Conservation (phyloP, 2,888 invertebrate genomes). For the Chaetogeoica ovagalla region DNA sequence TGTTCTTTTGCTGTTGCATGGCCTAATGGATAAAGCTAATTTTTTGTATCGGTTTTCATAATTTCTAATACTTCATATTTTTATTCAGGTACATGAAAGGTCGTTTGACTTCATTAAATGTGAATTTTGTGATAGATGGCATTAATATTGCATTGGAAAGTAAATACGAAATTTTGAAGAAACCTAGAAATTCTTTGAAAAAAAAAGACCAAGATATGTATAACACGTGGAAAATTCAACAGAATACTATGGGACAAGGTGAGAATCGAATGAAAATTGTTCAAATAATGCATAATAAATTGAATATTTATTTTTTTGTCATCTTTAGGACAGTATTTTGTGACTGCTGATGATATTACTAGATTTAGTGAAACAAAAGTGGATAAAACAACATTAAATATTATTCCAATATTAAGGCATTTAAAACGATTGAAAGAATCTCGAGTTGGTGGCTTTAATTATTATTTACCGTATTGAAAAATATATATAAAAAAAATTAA, state of each 20-base stretch:
- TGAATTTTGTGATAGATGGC: conserved; percentile 51
- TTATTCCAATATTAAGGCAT: conserved; percentile 54
- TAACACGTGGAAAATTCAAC: conserved; percentile 53
- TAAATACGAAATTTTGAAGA: conserved; percentile 49
- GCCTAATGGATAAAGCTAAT: neutral
- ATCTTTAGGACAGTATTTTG: conserved; percentile 50
- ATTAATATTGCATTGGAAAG: conserved; percentile 51
- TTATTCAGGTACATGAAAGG: conserved; percentile 54
- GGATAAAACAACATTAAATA: conserved; percentile 53
- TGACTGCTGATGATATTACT: conserved; percentile 51
- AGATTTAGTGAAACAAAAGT: conserved; percentile 52
- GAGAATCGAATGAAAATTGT: neutral
- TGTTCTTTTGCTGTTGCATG: too few species aligned
- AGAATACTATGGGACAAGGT: conserved; percentile 53
- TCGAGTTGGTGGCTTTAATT: conserved; percentile 33
- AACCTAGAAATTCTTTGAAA: conserved; percentile 45
- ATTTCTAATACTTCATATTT: neutral
- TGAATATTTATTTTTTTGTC: neutral
- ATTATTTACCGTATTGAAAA: conserved; percentile 53
- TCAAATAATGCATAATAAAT: neutral
- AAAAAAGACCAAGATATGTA: conserved; percentile 53
- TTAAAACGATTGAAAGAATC: conserved; percentile 53
- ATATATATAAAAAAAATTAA: neutral
- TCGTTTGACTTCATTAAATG: conserved; percentile 39
- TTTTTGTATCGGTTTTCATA: neutral